Conservation (phyloP, 2,113 vertebrate genomes). For the Brachypodius melanocephalos region DNA sequence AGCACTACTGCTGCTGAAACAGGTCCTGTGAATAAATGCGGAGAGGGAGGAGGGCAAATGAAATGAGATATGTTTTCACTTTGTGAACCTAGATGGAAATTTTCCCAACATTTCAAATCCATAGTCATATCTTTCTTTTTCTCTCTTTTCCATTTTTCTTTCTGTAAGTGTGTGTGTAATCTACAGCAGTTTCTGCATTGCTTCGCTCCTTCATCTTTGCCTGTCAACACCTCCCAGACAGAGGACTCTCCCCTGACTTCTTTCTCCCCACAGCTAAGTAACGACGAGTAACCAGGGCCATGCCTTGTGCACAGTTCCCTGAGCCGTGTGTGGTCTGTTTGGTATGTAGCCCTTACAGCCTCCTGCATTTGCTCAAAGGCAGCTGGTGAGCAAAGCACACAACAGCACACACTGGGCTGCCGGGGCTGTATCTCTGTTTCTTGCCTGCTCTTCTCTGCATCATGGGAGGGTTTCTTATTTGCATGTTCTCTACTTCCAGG, state of each 20-base stretch:
- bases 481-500: not conserved
- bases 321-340: not conserved
- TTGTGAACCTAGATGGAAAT: not conserved
- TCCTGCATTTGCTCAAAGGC: not conserved
- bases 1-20: not conserved
- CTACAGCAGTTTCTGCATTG: not conserved
- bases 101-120: not conserved
- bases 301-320: fast-evolving
- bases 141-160: not conserved
- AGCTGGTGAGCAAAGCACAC: not conserved
- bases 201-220: not conserved
- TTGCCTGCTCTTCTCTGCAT: not conserved
- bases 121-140: not conserved
- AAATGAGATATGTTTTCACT: not conserved
- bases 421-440: not conserved
- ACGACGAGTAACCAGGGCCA: not conserved
- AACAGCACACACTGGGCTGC: not conserved
- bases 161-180: fast-evolving
- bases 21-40: not conserved
- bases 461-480: not conserved
- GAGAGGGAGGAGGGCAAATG: not conserved
- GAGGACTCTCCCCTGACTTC: not conserved
- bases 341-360: not conserved
- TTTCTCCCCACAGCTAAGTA: not conserved
- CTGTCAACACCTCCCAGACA: not conserved